Conservation (phyloP, 2,797 vertebrate genomes). For the Pelodytes ibericus region DNA sequence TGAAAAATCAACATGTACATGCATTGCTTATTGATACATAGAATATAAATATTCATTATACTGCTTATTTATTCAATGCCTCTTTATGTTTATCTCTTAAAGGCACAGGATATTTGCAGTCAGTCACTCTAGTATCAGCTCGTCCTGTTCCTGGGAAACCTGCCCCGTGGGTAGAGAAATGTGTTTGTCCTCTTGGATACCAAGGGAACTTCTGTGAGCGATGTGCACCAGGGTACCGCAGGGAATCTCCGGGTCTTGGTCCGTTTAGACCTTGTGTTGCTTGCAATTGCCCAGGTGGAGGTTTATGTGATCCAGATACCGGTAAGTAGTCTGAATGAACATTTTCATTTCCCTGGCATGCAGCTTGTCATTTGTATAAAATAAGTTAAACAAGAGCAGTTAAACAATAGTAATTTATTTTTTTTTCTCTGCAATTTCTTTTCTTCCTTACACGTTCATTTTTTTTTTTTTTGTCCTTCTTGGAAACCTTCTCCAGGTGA, state of each 20-base stretch:
- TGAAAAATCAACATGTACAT: no score
- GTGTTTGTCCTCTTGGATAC: constrained; percentile 78
- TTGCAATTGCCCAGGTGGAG: constrained; percentile 82
- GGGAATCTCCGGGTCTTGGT: constrained; percentile 66
- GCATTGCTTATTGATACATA: no score
- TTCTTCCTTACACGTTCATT: neutral
- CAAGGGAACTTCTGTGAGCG: constrained; percentile 83
- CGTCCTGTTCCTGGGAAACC: constrained; percentile 66
- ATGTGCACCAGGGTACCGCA: constrained; percentile 82
- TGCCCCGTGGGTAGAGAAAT: constrained; percentile 85
- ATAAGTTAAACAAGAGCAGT: neutral
- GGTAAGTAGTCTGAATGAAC: constrained; percentile 67
- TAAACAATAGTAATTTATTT: neutral
- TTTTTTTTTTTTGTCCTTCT: neutral
- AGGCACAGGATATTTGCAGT: constrained; percentile 90
- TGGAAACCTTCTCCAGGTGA: constrained; percentile 73
- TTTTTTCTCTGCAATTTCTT: no score
- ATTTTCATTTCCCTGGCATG: neutral
- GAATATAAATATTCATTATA: no score
- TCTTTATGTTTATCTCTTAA: no score
- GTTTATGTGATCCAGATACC: constrained; percentile 85
- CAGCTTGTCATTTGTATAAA: neutral
- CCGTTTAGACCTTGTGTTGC: constrained; percentile 80
- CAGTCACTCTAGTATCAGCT: constrained; percentile 81
- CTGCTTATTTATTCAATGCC: no score